These are phyloP conservation scores for Ophthalmolycus amberensis DNA, from an alignment of 2,113 vertebrate genomes.

Conservation along the genomic window DNA sequence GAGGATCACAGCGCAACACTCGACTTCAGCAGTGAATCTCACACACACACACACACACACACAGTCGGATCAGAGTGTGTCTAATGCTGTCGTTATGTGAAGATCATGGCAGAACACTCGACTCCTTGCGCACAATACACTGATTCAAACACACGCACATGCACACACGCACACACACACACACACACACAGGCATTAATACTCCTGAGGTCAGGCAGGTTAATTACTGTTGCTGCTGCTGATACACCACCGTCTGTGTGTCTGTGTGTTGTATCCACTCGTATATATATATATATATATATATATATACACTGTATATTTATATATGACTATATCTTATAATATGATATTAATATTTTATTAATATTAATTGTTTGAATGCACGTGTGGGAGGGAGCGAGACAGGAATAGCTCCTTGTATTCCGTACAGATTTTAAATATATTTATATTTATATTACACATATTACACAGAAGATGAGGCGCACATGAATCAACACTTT, in stretches of 20 bases:
- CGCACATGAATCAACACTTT: no score
- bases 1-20: conserved; percentile 44
- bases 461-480: no score
- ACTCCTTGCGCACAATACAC: conserved; percentile 35
- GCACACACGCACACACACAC: no score
- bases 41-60: conserved; percentile 19
- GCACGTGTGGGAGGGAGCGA: neutral
- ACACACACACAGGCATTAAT: conserved; percentile 30
- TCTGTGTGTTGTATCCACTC: neutral
- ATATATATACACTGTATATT: neutral
- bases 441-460: neutral
- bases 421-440: neutral
- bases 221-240: conserved; percentile 85
- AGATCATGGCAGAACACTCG: conserved; percentile 50
- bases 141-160: conserved; percentile 43
- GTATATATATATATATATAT: no score
- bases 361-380: neutral
- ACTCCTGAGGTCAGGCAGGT: conserved; percentile 71
- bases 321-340: neutral
- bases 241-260: conserved; percentile 7
- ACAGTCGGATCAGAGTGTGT: conserved; percentile 33
- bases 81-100: conserved; percentile 51
- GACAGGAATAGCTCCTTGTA: neutral
- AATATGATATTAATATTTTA: no score
- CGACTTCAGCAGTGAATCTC: conserved; percentile 3